Evolutionary conservation across 2,888 invertebrate species (phyloP), one percentile per base, ranked within the genome.

Genomic region (Coleophora flavipennella): DNA sequence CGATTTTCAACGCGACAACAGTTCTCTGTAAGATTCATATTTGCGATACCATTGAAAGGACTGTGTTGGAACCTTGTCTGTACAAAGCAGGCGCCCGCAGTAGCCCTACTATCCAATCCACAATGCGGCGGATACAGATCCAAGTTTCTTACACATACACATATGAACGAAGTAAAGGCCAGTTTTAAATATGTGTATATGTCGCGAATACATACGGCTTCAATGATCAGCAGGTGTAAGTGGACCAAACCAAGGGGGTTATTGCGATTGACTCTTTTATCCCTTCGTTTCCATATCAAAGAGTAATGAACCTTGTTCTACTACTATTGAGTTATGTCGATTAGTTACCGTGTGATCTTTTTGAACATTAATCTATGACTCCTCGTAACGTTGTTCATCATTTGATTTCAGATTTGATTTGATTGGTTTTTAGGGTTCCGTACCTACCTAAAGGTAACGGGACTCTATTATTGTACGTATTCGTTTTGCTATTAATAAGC

Each of bases 211-310:
- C 72, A 76, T 84, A 80, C 70, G 81, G 80, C 84, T 84, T 83
- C 81, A 67, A 80, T 79, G 78, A 79, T 84, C 83, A 83, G 84
- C 84, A 83, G 84, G 84, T 84, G 84, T 75, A 81, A 81, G 79
- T 74, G 67, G 76, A 77, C 71, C 77, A 74, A 80, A 76, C 76
- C 70, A 72, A 83, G 78, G 84, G n/a, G 83, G 84, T 74, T 81
- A 81, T 79, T 77, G 75, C 79, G 83, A 81, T 80, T 81, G 81
- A 80, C 80, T 81, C 78, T 78, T 83, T 84, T 80, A 81, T 84
- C 79, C 83, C 78, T 75, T 80, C 77, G 80, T 81, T 81, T 80
- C 77, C 77, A 81, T 81, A 79, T 79, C 74, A 81, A 83, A 80
- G 81, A 83, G 78, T 83, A 84, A 81, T 81, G 81, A 83, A 84